Evolutionary conservation across 2,113 vertebrate genomes (phyloP).

Genomic region (Condylura cristata): DNA sequence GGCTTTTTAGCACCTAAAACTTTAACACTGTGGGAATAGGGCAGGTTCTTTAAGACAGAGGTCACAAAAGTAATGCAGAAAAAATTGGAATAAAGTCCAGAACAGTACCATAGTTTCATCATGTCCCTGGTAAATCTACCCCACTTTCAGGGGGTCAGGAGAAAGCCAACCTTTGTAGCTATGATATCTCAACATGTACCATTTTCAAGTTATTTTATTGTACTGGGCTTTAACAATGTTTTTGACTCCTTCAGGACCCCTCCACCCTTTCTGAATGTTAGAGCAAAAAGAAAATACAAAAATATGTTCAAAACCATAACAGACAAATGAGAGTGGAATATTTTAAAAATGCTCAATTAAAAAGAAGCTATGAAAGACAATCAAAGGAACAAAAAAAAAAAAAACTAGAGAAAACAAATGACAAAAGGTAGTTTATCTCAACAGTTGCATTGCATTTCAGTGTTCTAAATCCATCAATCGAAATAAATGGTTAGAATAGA

Average conservation of each 20-base stretch:
- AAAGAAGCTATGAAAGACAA: neutral
- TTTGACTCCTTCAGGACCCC: neutral
- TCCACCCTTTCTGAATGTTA: neutral
- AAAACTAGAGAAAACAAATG: neutral
- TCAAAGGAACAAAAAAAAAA: neutral
- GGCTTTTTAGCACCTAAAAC: neutral
- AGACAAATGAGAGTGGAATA: neutral
- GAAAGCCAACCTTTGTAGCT: neutral
- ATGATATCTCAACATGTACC: neutral
- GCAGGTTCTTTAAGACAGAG: neutral
- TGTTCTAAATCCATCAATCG: neutral
- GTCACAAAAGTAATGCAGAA: neutral
- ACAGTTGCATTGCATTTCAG: neutral
- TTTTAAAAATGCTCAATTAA: neutral
- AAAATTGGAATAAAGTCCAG: neutral
- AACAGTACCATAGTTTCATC: neutral
- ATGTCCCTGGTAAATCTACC: neutral
- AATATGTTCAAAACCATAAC: neutral
- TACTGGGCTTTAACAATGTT: neutral
- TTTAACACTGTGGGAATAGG: neutral
- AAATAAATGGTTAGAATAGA: neutral
- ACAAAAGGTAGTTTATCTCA: neutral
- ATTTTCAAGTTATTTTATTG: neutral
- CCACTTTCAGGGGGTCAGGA: neutral
- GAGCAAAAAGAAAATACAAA: neutral